Evolutionary conservation across 2,888 invertebrate species (phyloP).

Genomic region (Leptinotarsa rubiginosa): DNA sequence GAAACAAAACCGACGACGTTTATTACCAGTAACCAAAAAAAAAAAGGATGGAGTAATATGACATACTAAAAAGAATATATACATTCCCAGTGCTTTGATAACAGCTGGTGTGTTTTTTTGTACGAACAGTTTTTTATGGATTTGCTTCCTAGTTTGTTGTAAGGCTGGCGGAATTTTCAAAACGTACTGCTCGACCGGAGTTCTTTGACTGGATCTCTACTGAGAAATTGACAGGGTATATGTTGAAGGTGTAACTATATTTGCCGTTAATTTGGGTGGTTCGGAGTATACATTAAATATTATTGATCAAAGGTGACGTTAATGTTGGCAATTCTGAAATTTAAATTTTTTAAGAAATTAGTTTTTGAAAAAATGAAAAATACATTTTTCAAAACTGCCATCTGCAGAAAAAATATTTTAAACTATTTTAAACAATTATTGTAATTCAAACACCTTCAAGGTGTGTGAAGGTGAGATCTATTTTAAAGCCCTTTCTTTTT

Average conservation of each 20-base stretch:
- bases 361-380: no score
- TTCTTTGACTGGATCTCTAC: background rate
- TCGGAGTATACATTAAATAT: no score
- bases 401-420: no score
- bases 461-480: no score
- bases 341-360: no score
- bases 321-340: no score
- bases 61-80: conserved; percentile 45
- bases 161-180: conserved; percentile 19
- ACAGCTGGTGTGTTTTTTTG: conserved; percentile 41
- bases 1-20: conserved; percentile 35
- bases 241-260: background rate
- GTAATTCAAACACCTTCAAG: no score
- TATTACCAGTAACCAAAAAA: conserved; percentile 51
- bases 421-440: no score
- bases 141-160: conserved; percentile 28
- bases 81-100: conserved; percentile 56
- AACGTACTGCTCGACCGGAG: background rate
- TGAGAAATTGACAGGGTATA: conserved; percentile 7
- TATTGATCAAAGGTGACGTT: no score
- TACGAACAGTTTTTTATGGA: conserved; percentile 25
- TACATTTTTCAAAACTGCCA: no score
- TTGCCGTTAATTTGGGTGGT: no score
- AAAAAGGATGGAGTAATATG: conserved; percentile 1
- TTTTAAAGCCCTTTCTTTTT: no score